These are phyloP conservation scores for Lasioglossum baleicum DNA, from an alignment of 1,140 invertebrate genomes.

Conservation along the genomic window DNA sequence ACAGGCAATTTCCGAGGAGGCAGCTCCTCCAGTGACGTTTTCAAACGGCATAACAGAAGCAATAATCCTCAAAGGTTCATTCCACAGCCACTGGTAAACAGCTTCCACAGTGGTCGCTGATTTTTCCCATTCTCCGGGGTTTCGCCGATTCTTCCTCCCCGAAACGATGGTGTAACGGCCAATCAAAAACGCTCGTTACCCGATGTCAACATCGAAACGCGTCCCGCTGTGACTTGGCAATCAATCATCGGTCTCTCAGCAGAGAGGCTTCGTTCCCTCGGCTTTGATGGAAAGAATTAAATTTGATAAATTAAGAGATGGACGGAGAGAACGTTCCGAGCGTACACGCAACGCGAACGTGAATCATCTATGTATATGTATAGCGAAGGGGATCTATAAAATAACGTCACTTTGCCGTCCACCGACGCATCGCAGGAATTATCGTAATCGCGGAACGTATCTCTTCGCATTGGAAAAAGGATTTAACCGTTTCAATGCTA, in stretches of 20 bases:
- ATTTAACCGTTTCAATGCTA: conserved; percentile 31
- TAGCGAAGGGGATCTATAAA: no score
- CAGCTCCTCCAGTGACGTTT: no score
- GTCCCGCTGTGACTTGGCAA: background rate
- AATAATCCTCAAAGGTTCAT: no score
- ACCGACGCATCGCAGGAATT: background rate
- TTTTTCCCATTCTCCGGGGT: no score
- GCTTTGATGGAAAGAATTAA: background rate
- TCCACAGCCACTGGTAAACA: no score
- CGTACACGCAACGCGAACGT: background rate
- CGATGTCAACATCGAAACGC: background rate
- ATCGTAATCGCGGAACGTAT: conserved; percentile 10
- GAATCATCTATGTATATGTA: conserved; percentile 18
- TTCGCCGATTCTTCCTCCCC: no score
- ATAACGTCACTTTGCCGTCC: conserved; percentile 2
- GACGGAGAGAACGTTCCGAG: background rate
- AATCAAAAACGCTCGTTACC: background rate
- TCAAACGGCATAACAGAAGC: no score
- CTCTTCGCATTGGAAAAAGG: conserved; percentile 4
- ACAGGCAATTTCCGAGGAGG: no score
- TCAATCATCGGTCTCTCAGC: background rate
- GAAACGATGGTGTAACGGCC: no score
- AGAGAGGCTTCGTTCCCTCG: background rate
- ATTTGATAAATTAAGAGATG: conserved; percentile 22
- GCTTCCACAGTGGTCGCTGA: no score